Evolutionary conservation across 2,113 vertebrate species (phyloP).

Genomic region (Hoplias malabaricus): DNA sequence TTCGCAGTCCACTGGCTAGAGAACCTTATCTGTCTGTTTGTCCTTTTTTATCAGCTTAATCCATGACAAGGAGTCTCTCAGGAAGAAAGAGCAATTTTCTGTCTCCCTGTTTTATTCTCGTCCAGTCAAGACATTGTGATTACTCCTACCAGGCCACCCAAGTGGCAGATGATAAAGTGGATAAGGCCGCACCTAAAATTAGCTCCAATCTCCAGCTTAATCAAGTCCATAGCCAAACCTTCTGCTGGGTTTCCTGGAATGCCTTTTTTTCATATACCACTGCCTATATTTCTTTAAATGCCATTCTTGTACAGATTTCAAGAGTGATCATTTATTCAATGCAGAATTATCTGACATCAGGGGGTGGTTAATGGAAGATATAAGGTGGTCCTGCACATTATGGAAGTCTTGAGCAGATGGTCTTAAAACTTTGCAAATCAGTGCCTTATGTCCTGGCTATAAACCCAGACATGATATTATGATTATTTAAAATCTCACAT

Average conservation of each 20-base stretch:
- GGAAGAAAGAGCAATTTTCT: slow-evolving; percentile 2
- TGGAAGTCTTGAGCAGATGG: too few relatives aligned
- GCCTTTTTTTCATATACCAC: slow-evolving; percentile 5
- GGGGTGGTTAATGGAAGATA: not conserved
- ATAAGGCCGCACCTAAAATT: slow-evolving; percentile 31
- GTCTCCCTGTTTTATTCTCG: slow-evolving; percentile 18
- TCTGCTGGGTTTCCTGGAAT: not conserved
- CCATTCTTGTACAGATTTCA: slow-evolving; percentile 13
- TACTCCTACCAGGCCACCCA: slow-evolving; percentile 19
- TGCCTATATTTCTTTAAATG: slow-evolving; percentile 30
- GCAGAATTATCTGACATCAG: not conserved
- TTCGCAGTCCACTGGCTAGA: not conserved
- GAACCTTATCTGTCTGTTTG: not conserved
- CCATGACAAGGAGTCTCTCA: not conserved
- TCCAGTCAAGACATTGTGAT: not conserved
- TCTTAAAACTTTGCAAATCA: too few relatives aligned
- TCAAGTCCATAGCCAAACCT: slow-evolving; percentile 36
- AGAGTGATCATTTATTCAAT: slow-evolving; percentile 25
- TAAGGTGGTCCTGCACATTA: too few relatives aligned
- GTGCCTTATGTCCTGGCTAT: too few relatives aligned
- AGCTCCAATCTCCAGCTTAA: slow-evolving; percentile 29
- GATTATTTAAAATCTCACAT: too few relatives aligned
- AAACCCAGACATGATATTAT: too few relatives aligned
- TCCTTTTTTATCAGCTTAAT: not conserved
- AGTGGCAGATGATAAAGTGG: slow-evolving; percentile 9